Conservation (phyloP, 2,888 invertebrate species). For the Alloscopus bannaensis region DNA sequence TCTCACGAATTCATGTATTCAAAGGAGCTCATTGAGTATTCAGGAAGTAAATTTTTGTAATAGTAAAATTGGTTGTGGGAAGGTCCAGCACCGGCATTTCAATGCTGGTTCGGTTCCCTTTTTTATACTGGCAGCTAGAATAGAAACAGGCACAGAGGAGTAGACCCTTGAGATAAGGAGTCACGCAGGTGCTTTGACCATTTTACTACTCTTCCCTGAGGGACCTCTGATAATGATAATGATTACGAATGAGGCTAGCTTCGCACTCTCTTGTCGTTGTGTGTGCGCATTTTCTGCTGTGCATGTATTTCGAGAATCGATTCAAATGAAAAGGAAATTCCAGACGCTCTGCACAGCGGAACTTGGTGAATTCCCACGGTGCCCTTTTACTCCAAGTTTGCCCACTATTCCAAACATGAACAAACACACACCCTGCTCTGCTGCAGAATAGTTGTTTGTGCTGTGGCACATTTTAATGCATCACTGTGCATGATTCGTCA, state of each 20-base stretch:
- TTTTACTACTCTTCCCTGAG: conserved; percentile 31
- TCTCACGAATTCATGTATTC: conserved; percentile 57
- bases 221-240: conserved; percentile 41
- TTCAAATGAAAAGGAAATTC: conserved; percentile 1
- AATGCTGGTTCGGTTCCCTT: conserved; percentile 11
- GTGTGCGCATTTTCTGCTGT: not conserved
- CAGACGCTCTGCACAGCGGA: no score
- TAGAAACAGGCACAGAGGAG: conserved; percentile 7
- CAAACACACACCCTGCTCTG: no score
- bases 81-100: conserved; percentile 35
- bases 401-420: no score
- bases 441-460: no score
- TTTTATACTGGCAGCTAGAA: conserved; percentile 6
- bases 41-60: conserved; percentile 59
- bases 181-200: conserved; percentile 53
- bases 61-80: conserved; percentile 61
- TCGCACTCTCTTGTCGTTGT: conserved; percentile 27
- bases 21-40: conserved; percentile 56
- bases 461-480: no score
- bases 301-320: not conserved
- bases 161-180: conserved; percentile 44
- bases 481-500: no score
- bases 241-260: conserved; percentile 32
- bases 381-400: not conserved
- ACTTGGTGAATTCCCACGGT: conserved; percentile 55